Conservation (phyloP, 1,140 invertebrate species). For the Carcinoscorpius rotundicauda region DNA sequence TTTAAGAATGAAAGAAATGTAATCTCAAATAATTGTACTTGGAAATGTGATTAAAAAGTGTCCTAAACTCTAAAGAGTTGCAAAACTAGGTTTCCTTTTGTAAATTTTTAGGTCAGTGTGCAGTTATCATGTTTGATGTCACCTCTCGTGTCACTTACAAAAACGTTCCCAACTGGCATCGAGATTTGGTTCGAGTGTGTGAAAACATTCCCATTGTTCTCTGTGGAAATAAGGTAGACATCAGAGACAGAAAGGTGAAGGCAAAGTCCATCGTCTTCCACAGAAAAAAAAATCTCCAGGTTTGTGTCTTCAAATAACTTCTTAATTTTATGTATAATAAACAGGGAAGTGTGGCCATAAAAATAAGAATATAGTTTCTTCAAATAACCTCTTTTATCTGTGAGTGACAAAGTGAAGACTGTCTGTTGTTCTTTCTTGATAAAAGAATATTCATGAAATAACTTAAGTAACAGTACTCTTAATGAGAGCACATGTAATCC, state of each 20-base stretch:
- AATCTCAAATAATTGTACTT: too few species aligned
- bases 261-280: constrained; percentile 99
- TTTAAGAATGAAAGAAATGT: too few species aligned
- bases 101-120: constrained; percentile 67
- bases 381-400: not conserved
- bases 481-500: too few species aligned
- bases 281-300: constrained; percentile 98
- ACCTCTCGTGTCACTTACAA: constrained; percentile 98
- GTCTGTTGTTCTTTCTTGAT: too few species aligned
- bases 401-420: not conserved
- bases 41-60: too few species aligned
- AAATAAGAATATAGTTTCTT: not conserved
- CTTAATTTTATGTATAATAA: not conserved
- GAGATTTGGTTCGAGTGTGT: constrained; percentile 95
- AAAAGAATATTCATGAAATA: too few species aligned
- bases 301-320: constrained; percentile 51
- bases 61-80: too few species aligned
- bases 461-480: too few species aligned
- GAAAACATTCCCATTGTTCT: constrained; percentile 99
- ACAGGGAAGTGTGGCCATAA: not conserved
- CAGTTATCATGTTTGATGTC: constrained; percentile 99
- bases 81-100: constrained; percentile 7
- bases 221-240: constrained; percentile 94
- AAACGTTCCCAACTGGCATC: constrained; percentile 99
- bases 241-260: constrained; percentile 99